Percentiles rank a stretch among this genome's conserved stretches.
Evolutionary conservation across 2,113 vertebrate genomes (phyloP).

Genomic region (Mustela lutreola): DNA sequence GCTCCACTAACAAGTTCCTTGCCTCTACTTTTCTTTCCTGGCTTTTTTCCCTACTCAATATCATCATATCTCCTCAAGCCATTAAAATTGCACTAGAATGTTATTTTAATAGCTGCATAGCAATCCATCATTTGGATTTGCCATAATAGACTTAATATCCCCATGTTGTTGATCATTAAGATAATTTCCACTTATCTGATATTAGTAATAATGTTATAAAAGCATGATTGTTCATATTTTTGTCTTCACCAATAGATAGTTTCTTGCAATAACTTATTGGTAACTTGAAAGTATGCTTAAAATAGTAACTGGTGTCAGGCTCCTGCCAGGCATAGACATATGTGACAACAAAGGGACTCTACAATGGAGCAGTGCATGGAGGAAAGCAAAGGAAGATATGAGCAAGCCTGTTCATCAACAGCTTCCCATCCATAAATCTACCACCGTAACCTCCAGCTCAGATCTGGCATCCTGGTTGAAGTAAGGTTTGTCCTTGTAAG

Average conservation of each 20-base stretch:
- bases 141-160: slow-evolving; percentile 60
- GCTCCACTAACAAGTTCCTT: neutral
- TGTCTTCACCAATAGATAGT: neutral
- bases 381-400: neutral
- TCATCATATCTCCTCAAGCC: neutral
- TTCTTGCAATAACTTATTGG: neutral
- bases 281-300: neutral
- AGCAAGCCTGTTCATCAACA: neutral
- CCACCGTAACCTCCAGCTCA: too few relatives aligned
- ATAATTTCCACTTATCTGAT: slow-evolving; percentile 44
- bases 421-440: neutral
- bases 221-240: neutral
- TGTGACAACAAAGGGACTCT: neutral
- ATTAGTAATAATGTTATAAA: slow-evolving; percentile 42
- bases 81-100: slow-evolving; percentile 40
- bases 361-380: accelerated
- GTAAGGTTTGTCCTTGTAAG: neutral
- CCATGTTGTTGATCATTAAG: slow-evolving; percentile 21
- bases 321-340: neutral
- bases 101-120: slow-evolving; percentile 35
- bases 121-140: neutral
- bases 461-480: neutral
- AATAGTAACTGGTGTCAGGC: neutral
- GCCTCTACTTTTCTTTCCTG: neutral
- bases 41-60: neutral